These are phyloP conservation scores for Struthio camelus DNA, from an alignment of 2,113 vertebrate species.

Conservation along the genomic window DNA sequence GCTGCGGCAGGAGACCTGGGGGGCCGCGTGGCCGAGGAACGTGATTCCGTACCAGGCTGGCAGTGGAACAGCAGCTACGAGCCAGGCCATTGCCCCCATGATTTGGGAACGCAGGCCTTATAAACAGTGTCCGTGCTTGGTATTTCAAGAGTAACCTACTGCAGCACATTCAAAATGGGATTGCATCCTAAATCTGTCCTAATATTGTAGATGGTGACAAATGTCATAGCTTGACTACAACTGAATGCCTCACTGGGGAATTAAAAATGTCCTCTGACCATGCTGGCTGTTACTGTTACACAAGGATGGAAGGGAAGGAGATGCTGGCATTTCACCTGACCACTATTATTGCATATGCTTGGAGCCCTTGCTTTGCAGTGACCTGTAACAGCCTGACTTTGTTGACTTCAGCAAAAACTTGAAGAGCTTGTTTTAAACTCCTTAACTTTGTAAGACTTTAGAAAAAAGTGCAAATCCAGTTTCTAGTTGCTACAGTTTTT, in stretches of 20 bases:
- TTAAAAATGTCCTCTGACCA: rapidly evolving
- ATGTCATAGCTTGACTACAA: not conserved
- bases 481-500: not conserved
- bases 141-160: not conserved
- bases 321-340: not conserved
- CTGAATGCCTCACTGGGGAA: not conserved
- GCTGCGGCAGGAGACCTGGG: conserved; percentile 24
- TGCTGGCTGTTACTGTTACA: rapidly evolving
- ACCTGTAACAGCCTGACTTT: not conserved
- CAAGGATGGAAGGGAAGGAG: not conserved
- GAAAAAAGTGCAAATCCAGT: not conserved
- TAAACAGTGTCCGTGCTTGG: not conserved
- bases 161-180: not conserved
- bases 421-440: not conserved
- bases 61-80: conserved; percentile 42
- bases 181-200: not conserved
- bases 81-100: not conserved
- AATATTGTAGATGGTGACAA: not conserved
- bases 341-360: rapidly evolving
- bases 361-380: not conserved
- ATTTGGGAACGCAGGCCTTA: not conserved
- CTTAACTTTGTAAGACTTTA: not conserved
- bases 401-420: not conserved
- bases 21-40: not conserved
- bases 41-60: not conserved